A percentile compares a stretch with the other conserved stretches of the same genome.
Conservation (phyloP, 2,113 vertebrate species). For the Sprattus sprattus region DNA sequence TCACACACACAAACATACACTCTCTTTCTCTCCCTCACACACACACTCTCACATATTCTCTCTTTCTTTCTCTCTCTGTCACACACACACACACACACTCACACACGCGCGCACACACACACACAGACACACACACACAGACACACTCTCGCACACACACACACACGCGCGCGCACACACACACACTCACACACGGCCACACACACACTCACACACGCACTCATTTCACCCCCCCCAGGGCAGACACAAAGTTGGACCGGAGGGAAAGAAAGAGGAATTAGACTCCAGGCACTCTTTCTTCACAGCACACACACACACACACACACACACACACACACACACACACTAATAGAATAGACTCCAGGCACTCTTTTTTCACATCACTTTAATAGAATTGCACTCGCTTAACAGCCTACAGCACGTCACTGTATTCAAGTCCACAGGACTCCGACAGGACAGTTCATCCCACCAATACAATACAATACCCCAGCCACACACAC, state of each 20-base stretch:
- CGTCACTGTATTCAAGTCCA: conserved; percentile 5
- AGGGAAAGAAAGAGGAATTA: not conserved
- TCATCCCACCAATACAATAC: not conserved
- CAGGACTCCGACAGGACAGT: not conserved
- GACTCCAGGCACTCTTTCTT: not conserved
- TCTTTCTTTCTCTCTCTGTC: no score
- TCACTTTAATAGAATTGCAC: conserved; percentile 47
- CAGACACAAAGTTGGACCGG: not conserved
- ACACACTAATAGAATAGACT: no score
- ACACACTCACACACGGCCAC: not conserved
- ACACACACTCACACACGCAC: not conserved
- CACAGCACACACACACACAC: no score
- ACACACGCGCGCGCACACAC: not conserved
- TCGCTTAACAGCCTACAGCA: conserved; percentile 37
- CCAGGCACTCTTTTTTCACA: conserved; percentile 28
- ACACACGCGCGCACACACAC: not conserved
- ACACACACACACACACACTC: not conserved
- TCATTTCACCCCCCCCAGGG: not conserved
- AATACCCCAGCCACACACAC: not conserved
- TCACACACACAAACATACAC: not conserved
- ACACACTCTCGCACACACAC: not conserved
- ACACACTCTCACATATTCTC: not conserved
- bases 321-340: no score
- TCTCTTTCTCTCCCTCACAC: not conserved
- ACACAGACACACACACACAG: no score